phyloP scores from a whole-genome alignment of 2,888 invertebrate species.

The Agrochola circellaris region DNA sequence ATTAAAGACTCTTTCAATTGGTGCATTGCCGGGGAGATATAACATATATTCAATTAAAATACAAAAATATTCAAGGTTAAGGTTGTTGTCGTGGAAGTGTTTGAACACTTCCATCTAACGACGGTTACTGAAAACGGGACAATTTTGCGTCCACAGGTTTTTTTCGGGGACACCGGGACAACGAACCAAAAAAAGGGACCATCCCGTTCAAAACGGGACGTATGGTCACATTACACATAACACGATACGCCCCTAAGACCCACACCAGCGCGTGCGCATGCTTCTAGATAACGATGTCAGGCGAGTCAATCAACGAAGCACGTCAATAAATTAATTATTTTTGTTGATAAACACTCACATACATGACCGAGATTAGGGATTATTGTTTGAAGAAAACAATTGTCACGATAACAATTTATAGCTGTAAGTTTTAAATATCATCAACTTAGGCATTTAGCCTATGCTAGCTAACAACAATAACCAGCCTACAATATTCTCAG shows the following conservation, averaged over 20 bases:
- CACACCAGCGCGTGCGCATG: slow-evolving; percentile 17
- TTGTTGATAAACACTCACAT: slow-evolving; percentile 33
- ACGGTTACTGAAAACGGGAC: too few relatives aligned
- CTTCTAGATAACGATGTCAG: slow-evolving; percentile 38
- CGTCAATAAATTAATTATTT: slow-evolving; percentile 40
- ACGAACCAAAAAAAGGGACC: too few relatives aligned
- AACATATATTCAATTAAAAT: too few relatives aligned
- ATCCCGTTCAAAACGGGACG: too few relatives aligned
- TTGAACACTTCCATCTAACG: too few relatives aligned
- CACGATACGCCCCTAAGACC: background rate
- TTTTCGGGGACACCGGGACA: too few relatives aligned
- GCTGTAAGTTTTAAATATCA: background rate
- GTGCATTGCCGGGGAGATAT: too few relatives aligned
- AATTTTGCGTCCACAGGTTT: too few relatives aligned
- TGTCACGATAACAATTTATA: background rate
- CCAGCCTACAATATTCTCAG: background rate
- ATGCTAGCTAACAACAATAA: background rate
- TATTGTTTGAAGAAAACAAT: slow-evolving; percentile 8
- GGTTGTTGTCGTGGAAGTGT: too few relatives aligned
- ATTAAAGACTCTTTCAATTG: too few relatives aligned
- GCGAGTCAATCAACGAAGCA: slow-evolving; percentile 28
- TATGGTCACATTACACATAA: too few relatives aligned
- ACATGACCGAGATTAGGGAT: slow-evolving; percentile 10
- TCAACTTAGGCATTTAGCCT: background rate
- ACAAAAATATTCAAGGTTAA: too few relatives aligned